A percentile compares a stretch with the other conserved stretches of the same genome.
Conservation (phyloP, 2,888 invertebrate genomes). For the Bursaphelenchus okinawaensis region DNA sequence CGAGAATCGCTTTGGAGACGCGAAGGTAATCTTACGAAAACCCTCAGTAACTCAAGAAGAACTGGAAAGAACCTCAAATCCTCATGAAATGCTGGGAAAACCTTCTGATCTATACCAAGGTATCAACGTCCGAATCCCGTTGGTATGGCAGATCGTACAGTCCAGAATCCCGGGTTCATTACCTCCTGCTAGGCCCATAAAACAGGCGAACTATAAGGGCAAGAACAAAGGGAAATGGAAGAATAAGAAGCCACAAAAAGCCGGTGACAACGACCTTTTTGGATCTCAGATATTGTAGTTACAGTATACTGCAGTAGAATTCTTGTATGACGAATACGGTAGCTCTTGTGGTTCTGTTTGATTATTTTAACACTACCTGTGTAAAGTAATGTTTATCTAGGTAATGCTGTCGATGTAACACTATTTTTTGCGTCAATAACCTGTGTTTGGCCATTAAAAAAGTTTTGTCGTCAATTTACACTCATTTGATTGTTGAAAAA, state of each 20-base stretch:
- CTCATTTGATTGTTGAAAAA: no score
- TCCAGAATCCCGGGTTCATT: conserved; percentile 32
- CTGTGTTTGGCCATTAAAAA: no score
- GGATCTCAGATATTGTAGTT: not conserved
- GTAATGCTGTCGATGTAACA: no score
- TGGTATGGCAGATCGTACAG: conserved; percentile 34
- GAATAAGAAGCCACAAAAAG: not conserved
- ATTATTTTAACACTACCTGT: no score
- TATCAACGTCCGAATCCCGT: conserved; percentile 29
- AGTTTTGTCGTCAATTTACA: no score
- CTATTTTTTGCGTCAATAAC: no score
- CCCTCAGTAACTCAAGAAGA: no score
- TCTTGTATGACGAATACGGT: no score
- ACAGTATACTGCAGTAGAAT: no score
- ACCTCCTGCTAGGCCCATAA: conserved; percentile 17
- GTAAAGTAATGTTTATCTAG: no score
- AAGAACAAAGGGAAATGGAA: not conserved
- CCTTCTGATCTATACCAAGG: conserved; percentile 26
- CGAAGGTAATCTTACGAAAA: conserved; percentile 12
- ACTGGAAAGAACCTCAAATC: not conserved
- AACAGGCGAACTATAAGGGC: not conserved
- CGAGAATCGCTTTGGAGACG: not conserved
- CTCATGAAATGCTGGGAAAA: conserved; percentile 1
- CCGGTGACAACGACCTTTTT: not conserved
- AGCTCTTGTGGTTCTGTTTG: no score